Evolutionary conservation across 2,888 invertebrate genomes (phyloP).

Genomic region (Dynastes maya): DNA sequence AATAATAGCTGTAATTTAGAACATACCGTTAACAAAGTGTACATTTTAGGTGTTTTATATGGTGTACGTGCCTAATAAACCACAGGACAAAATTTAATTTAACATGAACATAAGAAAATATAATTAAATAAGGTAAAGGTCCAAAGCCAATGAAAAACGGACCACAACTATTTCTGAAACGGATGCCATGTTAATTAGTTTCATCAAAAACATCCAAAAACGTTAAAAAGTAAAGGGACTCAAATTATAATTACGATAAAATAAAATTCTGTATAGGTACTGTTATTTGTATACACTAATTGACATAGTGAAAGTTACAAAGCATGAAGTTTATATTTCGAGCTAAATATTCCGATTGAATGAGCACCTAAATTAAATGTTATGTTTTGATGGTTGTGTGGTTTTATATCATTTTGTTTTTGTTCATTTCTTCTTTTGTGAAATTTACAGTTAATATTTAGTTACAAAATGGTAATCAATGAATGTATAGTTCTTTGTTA

Average conservation of each 20-base stretch:
- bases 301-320: conserved; percentile 2
- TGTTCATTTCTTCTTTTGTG: background rate
- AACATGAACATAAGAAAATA: conserved; percentile 20
- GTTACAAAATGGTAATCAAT: background rate
- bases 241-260: conserved; percentile 17
- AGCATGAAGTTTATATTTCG: conserved; percentile 6
- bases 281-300: background rate
- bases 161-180: conserved; percentile 23
- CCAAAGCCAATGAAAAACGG: conserved; percentile 8
- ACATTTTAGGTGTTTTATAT: conserved; percentile 24
- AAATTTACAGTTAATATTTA: background rate
- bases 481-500: too few species aligned
- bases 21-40: conserved; percentile 40
- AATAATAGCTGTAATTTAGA: conserved; percentile 35
- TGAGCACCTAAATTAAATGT: conserved; percentile 22
- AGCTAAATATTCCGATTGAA: conserved; percentile 22
- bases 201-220: background rate
- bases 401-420: conserved; percentile 4
- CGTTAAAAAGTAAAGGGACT: background rate
- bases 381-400: conserved; percentile 2
- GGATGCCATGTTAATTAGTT: conserved; percentile 20
- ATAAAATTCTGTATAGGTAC: background rate
- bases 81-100: conserved; percentile 45
- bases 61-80: conserved; percentile 40
- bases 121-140: background rate